Percentiles rank a stretch among this genome's conserved stretches.
phyloP scores from a whole-genome alignment of 2,888 invertebrate species.

The Sinohyriopsis cumingii region DNA sequence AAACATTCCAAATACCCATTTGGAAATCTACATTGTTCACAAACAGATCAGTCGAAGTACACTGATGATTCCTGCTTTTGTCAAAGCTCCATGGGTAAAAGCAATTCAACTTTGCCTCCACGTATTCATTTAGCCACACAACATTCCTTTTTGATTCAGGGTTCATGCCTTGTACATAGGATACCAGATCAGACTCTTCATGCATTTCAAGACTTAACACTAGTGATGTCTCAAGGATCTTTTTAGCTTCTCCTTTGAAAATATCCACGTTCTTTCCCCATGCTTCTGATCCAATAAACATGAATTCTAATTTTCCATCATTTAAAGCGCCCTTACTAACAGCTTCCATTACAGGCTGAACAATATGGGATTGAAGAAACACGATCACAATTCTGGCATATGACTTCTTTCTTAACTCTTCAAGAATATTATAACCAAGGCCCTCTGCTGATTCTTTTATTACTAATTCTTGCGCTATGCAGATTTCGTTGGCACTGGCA shows the following conservation, averaged over 20 bases:
- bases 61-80: constrained; percentile 9
- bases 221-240: background rate
- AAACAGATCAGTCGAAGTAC: constrained; percentile 2
- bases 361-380: constrained; percentile 13
- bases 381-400: constrained; percentile 7
- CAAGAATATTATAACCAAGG: constrained; percentile 1
- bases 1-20: constrained; percentile 14
- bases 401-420: constrained; percentile 2
- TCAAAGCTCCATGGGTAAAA: constrained; percentile 22
- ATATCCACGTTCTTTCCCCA: constrained; percentile 3
- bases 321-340: background rate
- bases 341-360: background rate
- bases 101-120: constrained; percentile 24
- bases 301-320: constrained; percentile 8
- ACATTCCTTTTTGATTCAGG: constrained; percentile 10
- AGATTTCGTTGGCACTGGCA: constrained; percentile 16
- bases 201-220: constrained; percentile 15
- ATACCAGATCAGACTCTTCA: constrained; percentile 7
- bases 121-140: constrained; percentile 19
- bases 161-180: constrained; percentile 8
- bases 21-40: constrained; percentile 2
- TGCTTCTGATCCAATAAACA: constrained; percentile 11
- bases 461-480: constrained; percentile 25
- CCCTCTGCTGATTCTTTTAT: constrained; percentile 10
- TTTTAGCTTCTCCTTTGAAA: too few species aligned